Evolutionary conservation across 1,140 invertebrate genomes (phyloP), one percentile per base, ranked within the genome.

Genomic region (Cecropterus lyciades): DNA sequence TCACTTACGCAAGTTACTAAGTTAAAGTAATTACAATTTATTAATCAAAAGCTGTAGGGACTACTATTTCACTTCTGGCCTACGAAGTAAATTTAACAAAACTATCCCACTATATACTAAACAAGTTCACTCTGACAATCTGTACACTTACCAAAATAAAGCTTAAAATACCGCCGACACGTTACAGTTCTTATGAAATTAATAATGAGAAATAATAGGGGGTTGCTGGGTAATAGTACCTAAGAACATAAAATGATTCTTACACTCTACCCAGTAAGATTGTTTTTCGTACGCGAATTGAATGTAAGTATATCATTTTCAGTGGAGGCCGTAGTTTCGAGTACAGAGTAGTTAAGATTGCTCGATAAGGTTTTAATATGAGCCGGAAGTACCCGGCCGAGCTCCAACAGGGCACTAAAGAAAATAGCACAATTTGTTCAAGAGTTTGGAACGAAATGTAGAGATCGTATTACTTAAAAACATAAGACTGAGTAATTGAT

Each of bases 321-420:
- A 80, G 68, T 60, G 64, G 68, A 75, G 79, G 75, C 80, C 75
- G 79, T 82, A 87, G 87, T 90, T 91, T 91, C 77, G 80, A 90
- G 87, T 84, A 84, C 79, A 80, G 75, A 80, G 82, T 73, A 85
- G 89, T 91, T 91, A 85, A 91, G 89, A 91, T 91, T 79, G 76
- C 55, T 53, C 81, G 89, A 91, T 91, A 90, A 87, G 68, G 75
- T 85, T 87, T 89, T 91, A 91, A 91, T 91, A 89, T 85, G 82
- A 89, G 84, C 82, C 89, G 89, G 87, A 91, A 89, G 73, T 79
- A 78, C 77, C 67, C 66, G 67, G 77, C 75, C 71, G 65, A 73
- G 80, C 69, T 73, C 73, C 75, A 71, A 79, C 69, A 74, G 70
- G 67, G 70, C 55, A 76, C 74, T 77, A 75, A 83, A 74, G 80